Base-by-base conservation (phyloP, 2,797 vertebrate genomes). In the Thripadectes ignobilis region DNA sequence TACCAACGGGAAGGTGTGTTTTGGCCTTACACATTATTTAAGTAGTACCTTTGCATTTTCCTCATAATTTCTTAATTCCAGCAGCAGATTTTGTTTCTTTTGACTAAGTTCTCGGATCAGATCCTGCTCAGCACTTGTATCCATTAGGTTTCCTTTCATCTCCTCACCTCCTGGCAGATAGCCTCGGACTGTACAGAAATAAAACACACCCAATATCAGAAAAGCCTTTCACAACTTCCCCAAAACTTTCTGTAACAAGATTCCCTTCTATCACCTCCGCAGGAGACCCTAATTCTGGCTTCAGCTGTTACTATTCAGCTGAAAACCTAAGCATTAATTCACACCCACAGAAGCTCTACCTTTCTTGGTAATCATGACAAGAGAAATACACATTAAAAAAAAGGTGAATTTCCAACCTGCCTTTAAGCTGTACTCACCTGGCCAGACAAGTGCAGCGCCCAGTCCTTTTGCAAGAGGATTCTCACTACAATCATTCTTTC, bases 61-160 rank as follows among this genome's bases (percentile, higher is more conserved):
- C 81, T 99, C 98, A 29, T 99, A 99, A 98, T 99, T 99, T 55
- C 98, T 98, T 41, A 99, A 98, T 95, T 99, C 99, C 57, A 99
- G 97, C 89, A 99, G 92, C 55, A 99, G 98, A 89, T 99, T 99
- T 97, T 99, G 99, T 95, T 98, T 99, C 81, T 99, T 99, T 67
- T 99, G 99, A 96, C 99, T 99, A 86, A 99, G 99, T 86, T 99
- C 99, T 96, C 99, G 98, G 91, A 99, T 98, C 12, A 99, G 97
- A 94, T 99, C 99, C 98, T 99, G 99, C 88, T 99, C 99, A 41
- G 98, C 96, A 12, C 97, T 99, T 26, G 98, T 97, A 96, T 99
- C 99, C 99, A 99, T 98, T 8, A 99, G 98, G 93, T 98, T 99
- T 71, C 99, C 99, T 87, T 98, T 98, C 91, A 98, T 97, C 75